Base-by-base conservation (phyloP, 2,888 invertebrate genomes). In the Mantis religiosa region DNA sequence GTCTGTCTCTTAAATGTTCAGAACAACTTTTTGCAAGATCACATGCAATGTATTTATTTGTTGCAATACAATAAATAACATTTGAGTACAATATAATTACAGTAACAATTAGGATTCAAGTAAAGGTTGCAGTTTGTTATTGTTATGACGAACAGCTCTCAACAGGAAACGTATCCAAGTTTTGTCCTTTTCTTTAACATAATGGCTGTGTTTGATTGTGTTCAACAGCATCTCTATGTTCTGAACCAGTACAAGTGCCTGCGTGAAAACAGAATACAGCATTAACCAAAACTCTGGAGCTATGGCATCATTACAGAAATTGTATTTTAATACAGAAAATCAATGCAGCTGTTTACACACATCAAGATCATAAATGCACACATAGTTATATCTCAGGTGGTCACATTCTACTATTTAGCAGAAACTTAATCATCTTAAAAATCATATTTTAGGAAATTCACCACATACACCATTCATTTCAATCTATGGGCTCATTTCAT, bases 61-160 rank as follows among this genome's bases (percentile, higher is more conserved):
- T 20, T 71, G 20, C 20, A 71, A 20, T 71, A 25, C 54, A 71
- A 71, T 71, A 71, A 20, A 20, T 20, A 41, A 41, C 41, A 41
- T 12, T 9, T 41, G 54, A 54, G 20, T 54, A 20, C 15, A 14
- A 3, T 71, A 71, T 25, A 54, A 20, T 71, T 71, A 71, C 6
- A 15, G 0, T 71, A 0, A 71, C 54, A 71, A 71, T 87, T 84
- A 86, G 7, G 54, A 83, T 54, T 87, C 27, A 28, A 90, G 87
- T 34, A 90, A 83, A 7, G 90, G 90, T 88, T 90, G 91, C 27
- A 91, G 88, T 81, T 90, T 91, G 71, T 91, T 90, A 82, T 90
- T 90, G 83, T 91, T 91, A 84, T 90, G 90, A 85, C 90, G 89
- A 82, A 90, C 90, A 83, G 90, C 90, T 86, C 90, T 90, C 27